Base-by-base conservation (phyloP, 2,888 invertebrate genomes). In the Caenorhabditis parvicauda region DNA sequence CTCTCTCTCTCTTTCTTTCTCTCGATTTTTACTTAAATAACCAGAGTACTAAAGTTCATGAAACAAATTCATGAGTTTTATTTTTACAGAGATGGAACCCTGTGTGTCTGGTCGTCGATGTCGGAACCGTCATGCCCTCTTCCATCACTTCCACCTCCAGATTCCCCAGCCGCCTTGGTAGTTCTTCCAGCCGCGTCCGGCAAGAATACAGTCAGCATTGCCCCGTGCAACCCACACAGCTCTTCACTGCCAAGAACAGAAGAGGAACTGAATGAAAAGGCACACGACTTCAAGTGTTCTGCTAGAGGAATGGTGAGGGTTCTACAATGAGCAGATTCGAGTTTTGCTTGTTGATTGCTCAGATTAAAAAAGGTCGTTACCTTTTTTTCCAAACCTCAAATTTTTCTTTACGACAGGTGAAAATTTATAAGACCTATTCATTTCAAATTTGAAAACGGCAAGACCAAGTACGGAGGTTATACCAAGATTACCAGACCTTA, bases 81-180 rank as follows among this genome's bases (percentile, higher is more conserved):
- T 9, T 17, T 25, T 37, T 55, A 39, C 47, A 69, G 68, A 52
- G 72, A 72, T 39, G 72, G 72, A 19, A 67, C 69, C 17, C 50
- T 72, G 2, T 72, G 72, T 41, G 70, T 72, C 0, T 72, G 72
- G 72, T 58, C 67, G 7, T 52, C 62, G 0, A 32, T 51, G 5
- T 35, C 55, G 1, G 72, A 72, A 17, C 72, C 72, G 3, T 53
- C 69, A 0, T 72, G 72, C 38, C 72, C 72, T 7, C 58, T 72
- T 3, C 72, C 72, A 1, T 66, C 66, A 2, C 58, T 72, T 21
- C 72, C 72, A 19, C 72, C 72, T 3, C 72, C 72, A 3, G 69
- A 66, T 24, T 65, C 65, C 3, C 72, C 67, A 1, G 63, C 69
- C 1, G 64, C 67, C 37, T 39, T 72, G n/a, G 67, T 70, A 2